phyloP scores from a whole-genome alignment of 2,797 vertebrate genomes.

The Heterohyrax brucei region DNA sequence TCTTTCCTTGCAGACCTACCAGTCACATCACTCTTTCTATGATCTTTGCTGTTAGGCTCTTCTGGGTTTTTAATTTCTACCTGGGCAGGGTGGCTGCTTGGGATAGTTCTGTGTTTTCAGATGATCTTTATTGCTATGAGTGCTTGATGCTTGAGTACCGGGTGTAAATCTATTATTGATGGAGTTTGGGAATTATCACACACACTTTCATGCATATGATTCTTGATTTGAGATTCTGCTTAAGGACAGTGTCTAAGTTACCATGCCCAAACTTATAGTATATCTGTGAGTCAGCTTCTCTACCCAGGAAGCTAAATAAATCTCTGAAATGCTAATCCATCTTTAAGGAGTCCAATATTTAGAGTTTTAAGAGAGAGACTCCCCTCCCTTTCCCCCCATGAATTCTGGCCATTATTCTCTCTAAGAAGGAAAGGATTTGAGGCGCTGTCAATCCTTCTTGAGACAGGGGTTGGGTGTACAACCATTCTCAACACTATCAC shows the following conservation, averaged over 20 bases:
- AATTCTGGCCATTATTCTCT: conserved; percentile 76
- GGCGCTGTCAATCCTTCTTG: conserved; percentile 74
- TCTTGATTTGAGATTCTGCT: conserved; percentile 79
- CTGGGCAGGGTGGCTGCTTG: not conserved
- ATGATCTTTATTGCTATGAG: conserved; percentile 63
- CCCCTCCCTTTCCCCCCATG: conserved; percentile 52
- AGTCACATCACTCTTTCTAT: not conserved
- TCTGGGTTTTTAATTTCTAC: conserved; percentile 72
- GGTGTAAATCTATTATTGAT: conserved; percentile 73
- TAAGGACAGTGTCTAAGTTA: conserved; percentile 75
- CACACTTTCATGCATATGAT: conserved; percentile 75
- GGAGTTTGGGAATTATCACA: conserved; percentile 73
- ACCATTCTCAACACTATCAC: conserved; percentile 64
- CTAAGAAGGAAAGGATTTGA: conserved; percentile 80
- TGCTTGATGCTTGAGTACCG: conserved; percentile 31
- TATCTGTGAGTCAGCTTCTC: conserved; percentile 81
- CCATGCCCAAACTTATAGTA: conserved; percentile 80
- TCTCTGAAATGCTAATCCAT: conserved; percentile 83
- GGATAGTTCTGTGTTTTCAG: conserved; percentile 38
- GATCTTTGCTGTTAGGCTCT: not conserved
- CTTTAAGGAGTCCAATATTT: conserved; percentile 75
- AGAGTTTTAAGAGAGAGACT: conserved; percentile 71
- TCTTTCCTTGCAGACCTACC: conserved; percentile 54
- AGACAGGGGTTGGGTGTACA: conserved; percentile 76
- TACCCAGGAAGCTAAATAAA: conserved; percentile 79